Conservation (phyloP, 2,797 vertebrate species). For the Simalia tracyae region DNA sequence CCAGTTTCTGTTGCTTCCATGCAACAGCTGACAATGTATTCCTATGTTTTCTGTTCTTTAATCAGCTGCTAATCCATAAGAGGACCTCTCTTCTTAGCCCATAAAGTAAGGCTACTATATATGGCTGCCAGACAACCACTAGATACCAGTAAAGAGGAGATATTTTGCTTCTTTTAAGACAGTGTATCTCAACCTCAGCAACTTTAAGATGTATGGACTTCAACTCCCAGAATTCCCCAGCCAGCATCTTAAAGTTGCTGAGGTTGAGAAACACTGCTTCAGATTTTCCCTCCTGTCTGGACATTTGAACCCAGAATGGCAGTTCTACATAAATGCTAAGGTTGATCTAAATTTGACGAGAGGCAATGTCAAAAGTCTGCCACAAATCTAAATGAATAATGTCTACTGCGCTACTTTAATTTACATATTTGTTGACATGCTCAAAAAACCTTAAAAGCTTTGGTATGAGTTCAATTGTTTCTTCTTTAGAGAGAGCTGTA, state of each 20-base stretch:
- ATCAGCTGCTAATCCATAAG: neutral
- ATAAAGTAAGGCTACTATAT: neutral
- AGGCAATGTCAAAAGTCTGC: neutral
- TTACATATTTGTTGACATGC: neutral
- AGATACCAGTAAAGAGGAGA: neutral
- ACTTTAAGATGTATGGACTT: neutral
- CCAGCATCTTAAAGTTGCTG: neutral
- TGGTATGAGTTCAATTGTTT: neutral
- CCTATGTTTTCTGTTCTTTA: neutral
- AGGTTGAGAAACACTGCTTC: neutral
- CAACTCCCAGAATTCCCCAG: neutral
- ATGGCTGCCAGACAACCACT: neutral
- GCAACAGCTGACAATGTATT: neutral
- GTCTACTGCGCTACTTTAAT: neutral
- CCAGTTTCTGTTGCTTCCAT: neutral
- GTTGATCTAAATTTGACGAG: neutral
- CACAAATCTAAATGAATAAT: neutral
- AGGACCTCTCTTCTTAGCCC: neutral
- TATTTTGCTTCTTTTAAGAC: neutral
- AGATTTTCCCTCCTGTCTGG: neutral
- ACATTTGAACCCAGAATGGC: neutral
- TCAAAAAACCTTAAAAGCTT: neutral
- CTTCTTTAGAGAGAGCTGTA: neutral
- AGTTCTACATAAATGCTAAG: neutral
- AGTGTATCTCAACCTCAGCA: neutral